Evolutionary conservation across 2,113 vertebrate genomes (phyloP).

Genomic region (Sialia sialis): DNA sequence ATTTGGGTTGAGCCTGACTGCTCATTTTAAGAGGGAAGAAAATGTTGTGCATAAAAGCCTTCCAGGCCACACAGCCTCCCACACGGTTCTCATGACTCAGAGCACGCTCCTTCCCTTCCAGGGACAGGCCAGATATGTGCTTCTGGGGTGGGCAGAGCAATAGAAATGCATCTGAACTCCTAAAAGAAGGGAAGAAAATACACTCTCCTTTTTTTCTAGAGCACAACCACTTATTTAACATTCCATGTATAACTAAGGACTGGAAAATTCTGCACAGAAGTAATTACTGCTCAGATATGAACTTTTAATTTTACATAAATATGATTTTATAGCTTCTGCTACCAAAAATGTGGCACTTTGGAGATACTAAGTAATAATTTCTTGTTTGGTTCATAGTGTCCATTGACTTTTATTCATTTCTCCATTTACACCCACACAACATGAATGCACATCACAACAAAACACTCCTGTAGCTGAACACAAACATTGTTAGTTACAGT

Average conservation of each 20-base stretch:
- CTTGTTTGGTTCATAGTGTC: neutral
- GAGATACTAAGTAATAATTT: neutral
- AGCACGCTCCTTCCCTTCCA: neutral
- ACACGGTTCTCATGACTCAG: neutral
- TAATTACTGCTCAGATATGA: neutral
- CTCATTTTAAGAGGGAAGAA: neutral
- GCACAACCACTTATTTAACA: neutral
- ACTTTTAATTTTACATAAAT: neutral
- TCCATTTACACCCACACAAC: neutral
- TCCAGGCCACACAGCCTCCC: neutral
- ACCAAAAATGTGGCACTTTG: neutral
- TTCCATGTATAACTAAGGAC: neutral
- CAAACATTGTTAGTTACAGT: neutral
- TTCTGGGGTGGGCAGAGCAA: neutral
- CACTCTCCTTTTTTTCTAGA: neutral
- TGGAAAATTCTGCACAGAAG: neutral
- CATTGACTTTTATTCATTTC: neutral
- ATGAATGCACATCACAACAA: neutral
- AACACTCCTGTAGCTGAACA: neutral
- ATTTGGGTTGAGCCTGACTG: neutral
- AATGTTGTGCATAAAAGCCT: accelerated
- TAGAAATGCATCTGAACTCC: neutral
- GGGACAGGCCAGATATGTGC: neutral
- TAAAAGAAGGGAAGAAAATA: neutral
- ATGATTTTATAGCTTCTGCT: neutral